These are phyloP conservation scores for Leptonema lineaticorne DNA, from an alignment of 1,140 invertebrate species.

Conservation along the genomic window DNA sequence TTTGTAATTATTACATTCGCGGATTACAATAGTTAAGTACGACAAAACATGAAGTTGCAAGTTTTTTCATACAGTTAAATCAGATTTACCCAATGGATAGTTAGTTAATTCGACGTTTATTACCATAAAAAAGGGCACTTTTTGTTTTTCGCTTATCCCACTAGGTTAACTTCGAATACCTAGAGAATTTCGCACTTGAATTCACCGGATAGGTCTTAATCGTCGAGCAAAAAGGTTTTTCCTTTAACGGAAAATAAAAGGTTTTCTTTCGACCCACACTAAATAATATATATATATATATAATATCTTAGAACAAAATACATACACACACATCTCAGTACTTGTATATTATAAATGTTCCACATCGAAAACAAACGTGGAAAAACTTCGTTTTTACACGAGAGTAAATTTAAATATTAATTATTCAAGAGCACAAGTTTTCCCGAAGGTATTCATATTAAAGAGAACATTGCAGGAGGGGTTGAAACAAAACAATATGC, in stretches of 20 bases:
- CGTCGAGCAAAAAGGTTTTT: constrained; percentile 10
- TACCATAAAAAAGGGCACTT: constrained; percentile 6
- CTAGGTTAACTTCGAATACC: not conserved
- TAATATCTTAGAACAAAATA: not conserved
- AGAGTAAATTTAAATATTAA: not conserved
- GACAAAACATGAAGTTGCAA: not conserved
- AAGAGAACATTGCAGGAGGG: not conserved
- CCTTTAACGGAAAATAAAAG: constrained; percentile 2
- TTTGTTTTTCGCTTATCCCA: not conserved
- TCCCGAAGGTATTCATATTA: not conserved
- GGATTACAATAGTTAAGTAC: not conserved
- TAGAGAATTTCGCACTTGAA: constrained; percentile 1
- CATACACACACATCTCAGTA: not conserved
- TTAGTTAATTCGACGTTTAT: constrained; percentile 19
- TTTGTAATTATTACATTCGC: too few species aligned
- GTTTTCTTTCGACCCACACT: constrained; percentile 1
- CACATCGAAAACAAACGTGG: not conserved
- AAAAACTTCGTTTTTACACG: not conserved
- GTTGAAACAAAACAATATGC: not conserved
- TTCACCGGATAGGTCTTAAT: constrained; percentile 14
- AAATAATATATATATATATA: not conserved
- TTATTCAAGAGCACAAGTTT: not conserved
- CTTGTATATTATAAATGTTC: not conserved
- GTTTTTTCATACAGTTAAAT: not conserved
- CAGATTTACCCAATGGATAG: not conserved